Conservation (phyloP, 1,140 invertebrate genomes). For the Drosophila setifemur region DNA sequence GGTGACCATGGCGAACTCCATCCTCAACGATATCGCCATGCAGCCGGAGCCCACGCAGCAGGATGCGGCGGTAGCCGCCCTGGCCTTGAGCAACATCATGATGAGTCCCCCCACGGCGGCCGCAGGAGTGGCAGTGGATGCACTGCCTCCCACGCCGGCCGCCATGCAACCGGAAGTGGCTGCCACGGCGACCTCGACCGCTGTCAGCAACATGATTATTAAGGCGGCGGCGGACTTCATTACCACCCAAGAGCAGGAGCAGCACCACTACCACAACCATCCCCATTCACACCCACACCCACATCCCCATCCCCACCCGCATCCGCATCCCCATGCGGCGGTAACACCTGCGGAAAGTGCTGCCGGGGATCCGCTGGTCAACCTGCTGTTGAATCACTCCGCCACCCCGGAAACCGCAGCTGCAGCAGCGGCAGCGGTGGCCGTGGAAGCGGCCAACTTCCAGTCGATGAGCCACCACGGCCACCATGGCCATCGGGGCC, state of each 20-base stretch:
- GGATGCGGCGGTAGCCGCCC: slow-evolving; percentile 70
- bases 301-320: slow-evolving; percentile 30
- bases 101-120: slow-evolving; percentile 70
- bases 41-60: slow-evolving; percentile 76
- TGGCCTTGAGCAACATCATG: slow-evolving; percentile 80
- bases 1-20: slow-evolving; percentile 81
- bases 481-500: slow-evolving; percentile 23
- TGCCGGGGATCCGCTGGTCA: slow-evolving; percentile 47
- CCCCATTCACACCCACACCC: slow-evolving; percentile 33
- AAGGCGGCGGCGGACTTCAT: slow-evolving; percentile 86
- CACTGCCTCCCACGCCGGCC: slow-evolving; percentile 71
- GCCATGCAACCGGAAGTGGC: slow-evolving; percentile 67
- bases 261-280: slow-evolving; percentile 63
- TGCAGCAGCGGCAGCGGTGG: slow-evolving; percentile 43
- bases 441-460: slow-evolving; percentile 53
- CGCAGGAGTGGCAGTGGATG: slow-evolving; percentile 68
- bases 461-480: slow-evolving; percentile 24
- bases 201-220: slow-evolving; percentile 86
- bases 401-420: slow-evolving; percentile 39
- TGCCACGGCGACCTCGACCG: slow-evolving; percentile 85
- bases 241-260: slow-evolving; percentile 83
- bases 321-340: slow-evolving; percentile 18
- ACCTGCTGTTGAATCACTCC: slow-evolving; percentile 47
- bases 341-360: slow-evolving; percentile 17
- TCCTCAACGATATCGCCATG: slow-evolving; percentile 79